Evolutionary conservation across 2,113 vertebrate genomes (phyloP).

Genomic region (Oenanthe oenanthe): DNA sequence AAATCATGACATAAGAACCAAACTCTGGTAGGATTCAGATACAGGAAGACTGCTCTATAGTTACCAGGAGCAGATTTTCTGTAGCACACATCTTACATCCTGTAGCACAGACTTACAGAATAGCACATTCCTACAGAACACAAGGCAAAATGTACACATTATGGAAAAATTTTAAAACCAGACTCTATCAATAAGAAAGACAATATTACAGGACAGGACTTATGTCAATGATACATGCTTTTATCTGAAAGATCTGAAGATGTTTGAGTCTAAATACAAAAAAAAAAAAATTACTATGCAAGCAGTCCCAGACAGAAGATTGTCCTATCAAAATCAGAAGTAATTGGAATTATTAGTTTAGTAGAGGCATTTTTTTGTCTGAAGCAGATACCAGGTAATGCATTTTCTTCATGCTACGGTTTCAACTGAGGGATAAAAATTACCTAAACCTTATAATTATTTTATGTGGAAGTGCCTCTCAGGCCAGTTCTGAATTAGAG

Average conservation of each 20-base stretch:
- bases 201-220: not conserved
- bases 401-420: not conserved
- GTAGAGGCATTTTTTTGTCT: not conserved
- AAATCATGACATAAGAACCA: not conserved
- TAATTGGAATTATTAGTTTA: not conserved
- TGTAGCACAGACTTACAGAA: conserved; percentile 3
- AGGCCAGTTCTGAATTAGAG: not conserved
- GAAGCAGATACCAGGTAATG: not conserved
- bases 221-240: not conserved
- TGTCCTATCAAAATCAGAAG: not conserved
- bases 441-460: not conserved
- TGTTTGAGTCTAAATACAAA: conserved; percentile 24
- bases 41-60: not conserved
- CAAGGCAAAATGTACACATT: conserved; percentile 9
- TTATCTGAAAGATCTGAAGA: conserved; percentile 29
- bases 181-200: not conserved
- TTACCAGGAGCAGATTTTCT: conserved; percentile 33
- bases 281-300: not conserved
- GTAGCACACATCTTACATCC: not conserved
- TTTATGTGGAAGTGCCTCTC: not conserved
- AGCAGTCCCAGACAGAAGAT: not conserved
- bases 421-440: not conserved
- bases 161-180: not conserved
- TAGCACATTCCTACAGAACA: conserved; percentile 30
- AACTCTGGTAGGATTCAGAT: not conserved